Evolutionary conservation across 2,797 vertebrate genomes (phyloP).

Genomic region (Acomys russatus): DNA sequence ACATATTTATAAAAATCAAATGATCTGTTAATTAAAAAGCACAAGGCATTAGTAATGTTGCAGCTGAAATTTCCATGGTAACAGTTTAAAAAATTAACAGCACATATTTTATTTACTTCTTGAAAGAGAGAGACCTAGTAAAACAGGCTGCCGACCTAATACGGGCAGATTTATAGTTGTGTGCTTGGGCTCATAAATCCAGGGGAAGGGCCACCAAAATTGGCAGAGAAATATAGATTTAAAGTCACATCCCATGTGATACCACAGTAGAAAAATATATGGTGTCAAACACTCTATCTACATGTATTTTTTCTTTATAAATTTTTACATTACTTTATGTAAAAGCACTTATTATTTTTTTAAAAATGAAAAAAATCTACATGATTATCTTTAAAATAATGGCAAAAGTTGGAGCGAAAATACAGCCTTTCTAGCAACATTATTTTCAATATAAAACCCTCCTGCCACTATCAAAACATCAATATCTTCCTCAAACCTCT

Average conservation of each 20-base stretch:
- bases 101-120: constrained; percentile 87
- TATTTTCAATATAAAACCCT: constrained; percentile 17
- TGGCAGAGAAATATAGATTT: constrained; percentile 74
- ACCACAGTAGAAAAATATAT: constrained; percentile 5
- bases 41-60: constrained; percentile 82
- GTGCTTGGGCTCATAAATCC: constrained; percentile 79
- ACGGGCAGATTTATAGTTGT: constrained; percentile 78
- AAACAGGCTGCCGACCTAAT: constrained; percentile 79
- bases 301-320: not conserved
- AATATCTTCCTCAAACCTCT: not conserved
- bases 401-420: too few relatives aligned
- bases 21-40: constrained; percentile 87
- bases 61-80: constrained; percentile 85
- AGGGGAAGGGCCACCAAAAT: constrained; percentile 75
- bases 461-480: not conserved
- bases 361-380: not conserved
- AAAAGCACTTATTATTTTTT: constrained; percentile 52
- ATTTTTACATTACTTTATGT: not conserved
- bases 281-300: not conserved
- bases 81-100: constrained; percentile 83
- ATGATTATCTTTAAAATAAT: not conserved
- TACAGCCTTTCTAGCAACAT: not conserved
- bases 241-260: constrained; percentile 56
- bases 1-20: constrained; percentile 87
- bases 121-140: constrained; percentile 81